Base-by-base conservation (phyloP, 2,797 vertebrate species). In the Dendrocincla tyrannina region DNA sequence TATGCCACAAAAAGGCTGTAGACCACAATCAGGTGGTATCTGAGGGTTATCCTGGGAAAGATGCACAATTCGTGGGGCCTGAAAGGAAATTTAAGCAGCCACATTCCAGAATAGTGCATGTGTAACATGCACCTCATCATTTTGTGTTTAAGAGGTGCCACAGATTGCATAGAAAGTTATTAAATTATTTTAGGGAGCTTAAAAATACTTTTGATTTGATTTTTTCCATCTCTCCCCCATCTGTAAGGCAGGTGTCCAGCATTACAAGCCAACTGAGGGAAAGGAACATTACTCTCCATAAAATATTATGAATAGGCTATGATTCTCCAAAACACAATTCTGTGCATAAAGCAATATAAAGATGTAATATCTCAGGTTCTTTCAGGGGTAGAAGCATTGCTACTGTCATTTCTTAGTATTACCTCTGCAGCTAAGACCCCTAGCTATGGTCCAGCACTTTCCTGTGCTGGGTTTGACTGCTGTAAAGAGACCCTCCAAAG, bases 131-230 rank as follows among this genome's bases (percentile, higher is more conserved):
- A 42, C 28, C 82, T 95, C 94, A 93, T 94, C 42, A 91, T 94
- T 89, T 76, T 68, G 58, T 76, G 88, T 96, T 97, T 92, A 96
- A 94, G 92, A 96, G 95, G 91, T 96, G 91, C 63, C 42, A 91
- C 37, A 85, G 91, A 95, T 90, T 95, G 85, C 80, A 95, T 37
- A 91, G 91, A 97, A 91, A 95, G 77, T 94, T 96, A 94, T 91
- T 88, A 88, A 94, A 94, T 94, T 25, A 93, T 95, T 96, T 97
- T 94, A 85, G 89, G 66, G 83, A 93, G 53, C 77, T 95, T 80
- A 87, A 89, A 95, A 95, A 88, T 95, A 89, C 86, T 94, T 89
- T 83, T 88, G 82, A 92, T 87, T 96, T 89, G 25, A 27, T 77
- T 88, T 82, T 95, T 80, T 90, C 76, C 27, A 13, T 91, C 49